Evolutionary conservation across 2,113 vertebrate species (phyloP), one percentile per base, ranked within the genome.

Genomic region (Istiophorus platypterus): DNA sequence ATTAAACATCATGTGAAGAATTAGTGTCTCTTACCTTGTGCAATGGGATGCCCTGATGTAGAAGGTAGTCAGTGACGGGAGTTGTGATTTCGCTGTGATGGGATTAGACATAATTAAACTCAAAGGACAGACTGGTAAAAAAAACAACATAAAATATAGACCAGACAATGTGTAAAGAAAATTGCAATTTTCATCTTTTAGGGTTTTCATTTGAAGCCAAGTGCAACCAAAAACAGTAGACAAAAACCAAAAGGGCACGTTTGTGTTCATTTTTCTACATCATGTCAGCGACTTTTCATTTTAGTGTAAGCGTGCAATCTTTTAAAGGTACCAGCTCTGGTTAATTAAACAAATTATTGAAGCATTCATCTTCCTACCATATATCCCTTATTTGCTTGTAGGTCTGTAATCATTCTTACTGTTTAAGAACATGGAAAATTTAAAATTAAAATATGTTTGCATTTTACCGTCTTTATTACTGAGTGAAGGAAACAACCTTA

Each of bases 1-100:
- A 39, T 39, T 24, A 70, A 58, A 27, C 15, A n/a, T 63, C 27
- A 22, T 51, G 57, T 70, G 13, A 71, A 63, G 64, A 76, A 39
- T 37, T 13, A 13, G 22, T 18, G 15, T 45, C 54, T 42, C 29
- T 37, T 8, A 37, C 34, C 34, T 37, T 8, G 34, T 8, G 34
- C 8, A n/a, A n/a, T n/a, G n/a, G n/a, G n/a, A n/a, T n/a, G n/a
- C n/a, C n/a, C n/a, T n/a, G n/a, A n/a, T n/a, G n/a, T n/a, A n/a
- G n/a, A n/a, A 34, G 31, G 31, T 9, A 39, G 9, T 42, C 56
- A 58, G 31, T 34, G 31, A 34, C 3, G 6, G 31, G 31, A 34
- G 31, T 6, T 34, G 61, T 65, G n/a, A 45, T 42, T 45, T n/a
- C n/a, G n/a, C n/a, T n/a, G 45, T 20, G 18, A 2, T 42, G 37